Conservation (phyloP, 2,113 vertebrate species). For the Scortum barcoo region DNA sequence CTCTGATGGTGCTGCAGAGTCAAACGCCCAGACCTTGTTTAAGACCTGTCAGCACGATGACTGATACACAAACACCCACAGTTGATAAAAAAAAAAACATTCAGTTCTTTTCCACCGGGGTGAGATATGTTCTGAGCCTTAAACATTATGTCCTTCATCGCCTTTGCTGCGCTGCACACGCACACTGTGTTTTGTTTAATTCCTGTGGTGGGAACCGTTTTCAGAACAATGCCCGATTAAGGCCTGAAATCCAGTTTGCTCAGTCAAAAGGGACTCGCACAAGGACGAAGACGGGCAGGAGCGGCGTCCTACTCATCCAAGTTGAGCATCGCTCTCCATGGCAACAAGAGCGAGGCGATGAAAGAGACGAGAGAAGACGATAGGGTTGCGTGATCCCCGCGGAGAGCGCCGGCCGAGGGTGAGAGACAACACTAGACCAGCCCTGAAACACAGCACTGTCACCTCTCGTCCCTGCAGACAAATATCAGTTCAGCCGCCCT, state of each 20-base stretch:
- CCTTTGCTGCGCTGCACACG: constrained; percentile 15
- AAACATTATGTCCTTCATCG: neutral
- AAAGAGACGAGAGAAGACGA: constrained; percentile 33
- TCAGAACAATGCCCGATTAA: constrained; percentile 34
- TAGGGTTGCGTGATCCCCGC: constrained; percentile 34
- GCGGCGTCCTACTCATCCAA: constrained; percentile 8
- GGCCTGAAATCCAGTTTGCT: constrained; percentile 35
- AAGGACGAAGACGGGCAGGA: constrained; percentile 47
- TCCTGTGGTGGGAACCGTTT: constrained; percentile 16
- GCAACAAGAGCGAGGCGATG: constrained; percentile 57
- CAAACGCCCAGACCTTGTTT: constrained; percentile 25
- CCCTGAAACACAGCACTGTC: constrained; percentile 45
- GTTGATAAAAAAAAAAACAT: constrained; percentile 7
- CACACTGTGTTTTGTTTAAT: neutral
- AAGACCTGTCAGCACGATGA: constrained; percentile 23
- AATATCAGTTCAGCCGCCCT: constrained; percentile 29
- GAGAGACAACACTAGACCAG: constrained; percentile 28
- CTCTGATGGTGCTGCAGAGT: constrained; percentile 11
- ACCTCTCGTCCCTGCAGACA: constrained; percentile 43
- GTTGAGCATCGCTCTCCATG: constrained; percentile 59
- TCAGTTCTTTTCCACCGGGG: neutral
- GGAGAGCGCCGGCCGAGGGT: constrained; percentile 25
- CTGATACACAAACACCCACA: constrained; percentile 19
- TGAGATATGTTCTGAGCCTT: neutral
- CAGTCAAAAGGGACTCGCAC: constrained; percentile 21